Base-by-base conservation (phyloP, 2,797 vertebrate genomes). In the Malurus leucopterus region DNA sequence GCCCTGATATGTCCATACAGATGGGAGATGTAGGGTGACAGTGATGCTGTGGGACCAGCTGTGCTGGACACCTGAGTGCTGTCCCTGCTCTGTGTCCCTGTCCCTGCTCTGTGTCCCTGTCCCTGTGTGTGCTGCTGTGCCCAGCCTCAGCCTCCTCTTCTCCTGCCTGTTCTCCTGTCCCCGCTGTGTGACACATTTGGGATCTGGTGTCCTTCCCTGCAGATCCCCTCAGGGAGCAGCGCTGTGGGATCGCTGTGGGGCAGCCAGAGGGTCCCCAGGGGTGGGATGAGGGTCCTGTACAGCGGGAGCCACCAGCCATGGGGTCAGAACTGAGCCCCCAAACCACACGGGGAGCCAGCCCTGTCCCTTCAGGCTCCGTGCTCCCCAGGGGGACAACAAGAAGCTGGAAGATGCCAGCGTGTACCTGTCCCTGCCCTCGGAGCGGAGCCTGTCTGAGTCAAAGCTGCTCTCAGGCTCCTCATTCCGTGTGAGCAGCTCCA, bases 301-400 rank as follows among this genome's bases (percentile, higher is more conserved):
- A 29, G 15, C 21, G 26, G 40, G 15, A 73, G 21, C 50, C n/a
- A 8, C 34, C 6, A 2, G 7, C 14, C 0, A 0, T 2, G 32
- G 59, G 46, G 9, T 46, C 32, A 34, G 29, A 36, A 5, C 19
- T 0, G 9, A 80, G 15, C 19, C 26, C 18, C 40, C 22, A 22
- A 22, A 26, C 49, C 53, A 16, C 55, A 18, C 29, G 5, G 0
- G 10, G 41, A 8, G 9, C 14, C 58, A 41, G 22, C 22, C 12
- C 24, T n/a, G 29, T 44, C 34, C 34, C 24, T 1, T 0, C 53
- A 21, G 38, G 41, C 44, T 62, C 49, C 40, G 14, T 73, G 75
- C 51, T n/a, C 58, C 32, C 29, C 90, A 96, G 95, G 95, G 95
- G 1, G 94, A 95, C 91, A 95, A 89, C 88, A 89, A 58, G 89